Evolutionary conservation across 2,113 vertebrate species (phyloP), one percentile per base, ranked within the genome.

Genomic region (Misgurnus anguillicaudatus): DNA sequence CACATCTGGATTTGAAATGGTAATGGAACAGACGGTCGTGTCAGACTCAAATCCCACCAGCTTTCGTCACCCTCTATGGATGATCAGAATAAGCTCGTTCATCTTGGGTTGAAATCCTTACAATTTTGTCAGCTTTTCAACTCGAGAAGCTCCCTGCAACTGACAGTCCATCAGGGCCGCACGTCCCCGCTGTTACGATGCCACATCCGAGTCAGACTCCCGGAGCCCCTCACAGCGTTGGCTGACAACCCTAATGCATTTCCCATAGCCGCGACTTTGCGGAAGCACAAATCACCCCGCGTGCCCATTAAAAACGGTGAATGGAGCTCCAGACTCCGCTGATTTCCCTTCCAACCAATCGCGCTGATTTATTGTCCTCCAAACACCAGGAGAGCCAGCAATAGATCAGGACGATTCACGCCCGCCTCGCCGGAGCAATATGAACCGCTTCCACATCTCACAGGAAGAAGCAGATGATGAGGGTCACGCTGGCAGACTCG

Each of bases 391-490:
- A 74, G 67, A 69, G 75, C 75, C 60, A 57, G 71, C 72, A 60
- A 75, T 85, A 85, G 82, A 83, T 85, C 85, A 86, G 65, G 36
- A 63, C 74, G 70, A 86, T 84, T 84, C 80, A 84, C 76, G 60
- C 77, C 74, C 47, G 47, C 74, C 64, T 79, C 55, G 63, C 67
- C 53, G 31, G 61, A 78, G 75, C 66, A 75, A 75, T 71, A 38
- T 82, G 80, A 78, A 71, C 64, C 47, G 53, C 60, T 55, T 57
- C 79, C 84, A 81, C 62, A 36, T 80, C 67, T 79, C 67, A 81
- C 58, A 74, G 79, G 73, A 47, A 72, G 70, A 73, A 64, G 82
- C 76, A 66, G 79, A 80, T 79, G 70, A 75, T 67, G 57, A 21
- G 65, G 71, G 47, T 58, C 65, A 67, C 31, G 71, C 47, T 69